Conservation (phyloP, 2,888 invertebrate genomes). For the Spodoptera picta region DNA sequence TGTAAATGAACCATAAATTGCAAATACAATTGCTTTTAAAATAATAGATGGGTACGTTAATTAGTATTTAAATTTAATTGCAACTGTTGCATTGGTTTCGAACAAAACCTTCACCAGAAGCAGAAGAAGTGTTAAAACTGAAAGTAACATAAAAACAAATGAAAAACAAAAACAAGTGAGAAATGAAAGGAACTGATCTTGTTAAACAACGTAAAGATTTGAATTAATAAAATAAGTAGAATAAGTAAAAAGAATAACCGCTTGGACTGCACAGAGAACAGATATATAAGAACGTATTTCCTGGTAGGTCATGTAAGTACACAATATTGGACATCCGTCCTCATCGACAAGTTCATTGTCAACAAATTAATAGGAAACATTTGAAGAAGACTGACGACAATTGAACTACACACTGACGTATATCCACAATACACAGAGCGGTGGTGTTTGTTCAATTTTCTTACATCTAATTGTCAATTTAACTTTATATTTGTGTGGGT, state of each 20-base stretch:
- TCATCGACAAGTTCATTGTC: slow-evolving; percentile 50
- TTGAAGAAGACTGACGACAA: slow-evolving; percentile 49
- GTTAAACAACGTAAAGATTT: slow-evolving; percentile 17
- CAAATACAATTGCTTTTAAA: slow-evolving; percentile 17
- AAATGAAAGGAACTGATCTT: slow-evolving; percentile 31
- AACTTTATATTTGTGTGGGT: slow-evolving; percentile 51
- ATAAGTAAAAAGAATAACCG: background rate
- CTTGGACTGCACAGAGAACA: slow-evolving; percentile 5
- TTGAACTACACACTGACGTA: slow-evolving; percentile 39
- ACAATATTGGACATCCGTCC: slow-evolving; percentile 29
- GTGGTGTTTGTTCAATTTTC: slow-evolving; percentile 30
- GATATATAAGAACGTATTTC: slow-evolving; percentile 24
- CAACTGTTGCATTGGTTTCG: slow-evolving; percentile 32
- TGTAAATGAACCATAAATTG: slow-evolving; percentile 24
- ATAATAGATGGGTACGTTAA: slow-evolving; percentile 14
- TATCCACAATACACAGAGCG: slow-evolving; percentile 30
- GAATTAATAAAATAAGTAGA: slow-evolving; percentile 3
- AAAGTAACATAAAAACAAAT: slow-evolving; percentile 50
- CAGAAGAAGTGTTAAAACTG: slow-evolving; percentile 45
- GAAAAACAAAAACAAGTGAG: slow-evolving; percentile 34
- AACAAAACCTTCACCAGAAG: slow-evolving; percentile 52
- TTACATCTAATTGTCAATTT: slow-evolving; percentile 51
- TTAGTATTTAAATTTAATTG: slow-evolving; percentile 36
- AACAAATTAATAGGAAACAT: slow-evolving; percentile 50
- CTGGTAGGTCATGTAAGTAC: slow-evolving; percentile 16